phyloP scores from a whole-genome alignment of 1,140 invertebrate genomes.

The Meloidogyne hapla region DNA sequence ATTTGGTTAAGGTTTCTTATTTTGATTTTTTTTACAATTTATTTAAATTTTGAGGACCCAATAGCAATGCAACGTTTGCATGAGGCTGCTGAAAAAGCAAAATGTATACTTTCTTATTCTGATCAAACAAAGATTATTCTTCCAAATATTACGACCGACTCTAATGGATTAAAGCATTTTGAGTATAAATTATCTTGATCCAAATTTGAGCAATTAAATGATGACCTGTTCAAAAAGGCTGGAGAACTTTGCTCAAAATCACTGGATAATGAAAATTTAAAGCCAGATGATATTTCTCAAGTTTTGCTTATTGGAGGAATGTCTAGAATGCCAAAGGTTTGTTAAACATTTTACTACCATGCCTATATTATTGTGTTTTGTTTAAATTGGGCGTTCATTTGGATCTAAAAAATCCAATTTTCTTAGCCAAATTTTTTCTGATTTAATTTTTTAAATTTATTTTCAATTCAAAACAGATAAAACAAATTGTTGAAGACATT shows the following conservation, averaged over 20 bases:
- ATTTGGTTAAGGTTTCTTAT: slow-evolving; percentile 79
- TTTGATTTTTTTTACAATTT: too few species aligned
- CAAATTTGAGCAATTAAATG: slow-evolving; percentile 92
- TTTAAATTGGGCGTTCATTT: too few species aligned
- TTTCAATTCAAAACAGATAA: too few species aligned
- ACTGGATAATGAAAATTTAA: slow-evolving; percentile 89
- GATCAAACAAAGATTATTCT: slow-evolving; percentile 94
- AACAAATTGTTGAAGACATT: too few species aligned
- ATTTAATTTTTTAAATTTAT: too few species aligned
- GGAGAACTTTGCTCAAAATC: slow-evolving; percentile 92
- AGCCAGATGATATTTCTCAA: slow-evolving; percentile 89
- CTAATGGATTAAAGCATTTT: slow-evolving; percentile 99
- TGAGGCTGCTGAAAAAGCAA: slow-evolving; percentile 97
- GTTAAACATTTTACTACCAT: too few species aligned
- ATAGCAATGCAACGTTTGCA: slow-evolving; percentile 98
- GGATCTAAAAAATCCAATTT: too few species aligned
- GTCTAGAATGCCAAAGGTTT: slow-evolving; percentile 94
- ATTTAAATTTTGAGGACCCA: too few species aligned
- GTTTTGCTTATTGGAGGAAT: slow-evolving; percentile 96
- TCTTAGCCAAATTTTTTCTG: too few species aligned
- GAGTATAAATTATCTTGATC: slow-evolving; percentile 88
- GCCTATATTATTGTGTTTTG: too few species aligned
- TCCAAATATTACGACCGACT: slow-evolving; percentile 93
- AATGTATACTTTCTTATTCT: slow-evolving; percentile 66
- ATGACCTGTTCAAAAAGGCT: slow-evolving; percentile 88